A percentile compares a stretch with the other conserved stretches of the same genome.
Conservation (phyloP, 2,113 vertebrate species). For the Bucco capensis region DNA sequence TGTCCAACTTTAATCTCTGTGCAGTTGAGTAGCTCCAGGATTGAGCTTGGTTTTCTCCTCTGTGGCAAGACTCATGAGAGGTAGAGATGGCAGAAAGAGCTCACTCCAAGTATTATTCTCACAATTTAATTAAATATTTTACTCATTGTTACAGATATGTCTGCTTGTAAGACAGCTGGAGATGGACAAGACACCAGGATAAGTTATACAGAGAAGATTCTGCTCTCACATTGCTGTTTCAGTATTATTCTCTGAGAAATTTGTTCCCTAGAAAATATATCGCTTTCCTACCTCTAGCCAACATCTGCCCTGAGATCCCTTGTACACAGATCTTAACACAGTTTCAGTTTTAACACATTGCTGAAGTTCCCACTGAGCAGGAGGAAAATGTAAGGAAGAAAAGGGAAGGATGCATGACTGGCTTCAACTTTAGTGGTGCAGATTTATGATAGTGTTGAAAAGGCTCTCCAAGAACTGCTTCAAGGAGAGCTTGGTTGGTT, state of each 20-base stretch:
- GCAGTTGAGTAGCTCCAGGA: neutral
- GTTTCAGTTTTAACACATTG: neutral
- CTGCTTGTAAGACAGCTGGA: neutral
- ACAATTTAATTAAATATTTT: neutral
- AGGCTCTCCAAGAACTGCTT: neutral
- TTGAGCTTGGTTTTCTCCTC: neutral
- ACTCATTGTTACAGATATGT: neutral
- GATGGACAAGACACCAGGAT: neutral
- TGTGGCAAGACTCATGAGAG: neutral
- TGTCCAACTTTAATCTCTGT: neutral
- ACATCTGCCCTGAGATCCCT: conserved; percentile 7
- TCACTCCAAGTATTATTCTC: neutral
- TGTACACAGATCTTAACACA: neutral
- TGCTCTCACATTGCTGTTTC: neutral
- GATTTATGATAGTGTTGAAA: neutral
- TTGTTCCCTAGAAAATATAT: neutral
- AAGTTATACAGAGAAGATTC: neutral
- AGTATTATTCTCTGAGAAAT: neutral
- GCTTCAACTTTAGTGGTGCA: neutral
- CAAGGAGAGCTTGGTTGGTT: neutral
- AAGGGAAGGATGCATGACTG: neutral
- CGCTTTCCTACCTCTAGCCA: conserved; percentile 2
- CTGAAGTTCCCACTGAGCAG: conserved; percentile 6
- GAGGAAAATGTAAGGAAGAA: neutral
- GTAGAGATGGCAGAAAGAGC: neutral